A percentile compares a stretch with the other conserved stretches of the same genome.
Conservation (phyloP, 2,113 vertebrate genomes). For the Eurypyga helias region DNA sequence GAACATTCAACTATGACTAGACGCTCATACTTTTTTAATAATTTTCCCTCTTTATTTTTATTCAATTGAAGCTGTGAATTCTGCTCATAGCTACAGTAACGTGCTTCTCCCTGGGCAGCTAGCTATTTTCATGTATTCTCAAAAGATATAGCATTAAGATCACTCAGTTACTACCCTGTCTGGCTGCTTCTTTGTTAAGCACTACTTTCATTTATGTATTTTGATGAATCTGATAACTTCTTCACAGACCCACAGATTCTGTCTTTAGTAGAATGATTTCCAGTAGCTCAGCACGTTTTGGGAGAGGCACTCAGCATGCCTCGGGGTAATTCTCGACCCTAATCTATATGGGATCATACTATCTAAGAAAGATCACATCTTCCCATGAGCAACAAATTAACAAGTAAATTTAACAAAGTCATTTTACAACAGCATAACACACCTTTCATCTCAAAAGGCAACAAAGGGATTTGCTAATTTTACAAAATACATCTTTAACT, state of each 20-base stretch:
- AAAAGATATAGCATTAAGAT: background rate
- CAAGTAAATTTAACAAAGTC: background rate
- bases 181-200: background rate
- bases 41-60: background rate
- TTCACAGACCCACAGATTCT: background rate
- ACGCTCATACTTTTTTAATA: background rate
- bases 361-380: background rate
- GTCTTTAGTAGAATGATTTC: background rate
- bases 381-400: background rate
- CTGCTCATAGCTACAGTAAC: background rate
- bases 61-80: background rate
- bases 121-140: background rate
- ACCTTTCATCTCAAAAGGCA: background rate
- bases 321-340: background rate
- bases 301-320: background rate
- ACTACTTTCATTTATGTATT: background rate
- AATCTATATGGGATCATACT: background rate
- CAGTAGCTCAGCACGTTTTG: background rate
- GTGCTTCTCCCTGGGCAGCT: background rate
- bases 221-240: background rate
- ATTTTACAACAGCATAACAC: background rate
- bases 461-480: background rate
- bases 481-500: background rate
- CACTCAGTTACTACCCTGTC: background rate
- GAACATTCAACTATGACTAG: background rate